phyloP scores from a whole-genome alignment of 2,113 vertebrate species.

The Cavia aperea region DNA sequence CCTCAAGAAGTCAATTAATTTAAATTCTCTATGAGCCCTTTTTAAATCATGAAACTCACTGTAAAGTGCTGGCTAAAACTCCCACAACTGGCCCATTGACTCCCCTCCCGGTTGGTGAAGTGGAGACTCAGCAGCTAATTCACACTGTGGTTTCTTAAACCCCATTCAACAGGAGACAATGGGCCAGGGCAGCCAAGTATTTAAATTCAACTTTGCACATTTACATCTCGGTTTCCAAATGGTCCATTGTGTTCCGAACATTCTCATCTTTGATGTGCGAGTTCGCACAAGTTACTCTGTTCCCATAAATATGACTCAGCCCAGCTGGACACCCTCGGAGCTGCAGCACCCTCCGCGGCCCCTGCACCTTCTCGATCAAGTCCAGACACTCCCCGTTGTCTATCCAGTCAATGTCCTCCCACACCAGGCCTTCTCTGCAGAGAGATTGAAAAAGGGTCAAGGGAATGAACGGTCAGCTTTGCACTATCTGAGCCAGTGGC shows the following conservation, averaged over 20 bases:
- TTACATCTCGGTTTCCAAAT: slow-evolving; percentile 36
- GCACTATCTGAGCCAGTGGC: not conserved
- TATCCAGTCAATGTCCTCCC: slow-evolving; percentile 96
- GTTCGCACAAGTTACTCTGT: slow-evolving; percentile 54
- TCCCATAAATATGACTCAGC: slow-evolving; percentile 51
- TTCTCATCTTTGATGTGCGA: slow-evolving; percentile 56
- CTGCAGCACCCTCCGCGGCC: not conserved
- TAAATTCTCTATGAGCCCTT: not conserved
- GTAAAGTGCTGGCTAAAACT: not conserved
- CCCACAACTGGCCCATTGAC: not conserved
- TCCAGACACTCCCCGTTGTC: slow-evolving; percentile 98
- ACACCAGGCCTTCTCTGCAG: slow-evolving; percentile 90
- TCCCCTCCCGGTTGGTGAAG: not conserved
- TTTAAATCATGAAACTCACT: not conserved
- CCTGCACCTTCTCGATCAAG: slow-evolving; percentile 93
- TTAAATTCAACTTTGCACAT: slow-evolving; percentile 38
- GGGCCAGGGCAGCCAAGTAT: slow-evolving; percentile 44
- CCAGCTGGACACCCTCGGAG: slow-evolving; percentile 55
- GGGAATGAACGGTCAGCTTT: not conserved
- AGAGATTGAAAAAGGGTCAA: not conserved
- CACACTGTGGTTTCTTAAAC: not conserved
- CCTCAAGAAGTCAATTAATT: slow-evolving; percentile 7
- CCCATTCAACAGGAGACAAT: slow-evolving; percentile 39
- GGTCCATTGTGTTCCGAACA: slow-evolving; percentile 49
- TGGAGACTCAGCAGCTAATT: not conserved